Evolutionary conservation across 2,888 invertebrate species (phyloP), one percentile per base, ranked within the genome.

Genomic region (Cerastis rubricosa): DNA sequence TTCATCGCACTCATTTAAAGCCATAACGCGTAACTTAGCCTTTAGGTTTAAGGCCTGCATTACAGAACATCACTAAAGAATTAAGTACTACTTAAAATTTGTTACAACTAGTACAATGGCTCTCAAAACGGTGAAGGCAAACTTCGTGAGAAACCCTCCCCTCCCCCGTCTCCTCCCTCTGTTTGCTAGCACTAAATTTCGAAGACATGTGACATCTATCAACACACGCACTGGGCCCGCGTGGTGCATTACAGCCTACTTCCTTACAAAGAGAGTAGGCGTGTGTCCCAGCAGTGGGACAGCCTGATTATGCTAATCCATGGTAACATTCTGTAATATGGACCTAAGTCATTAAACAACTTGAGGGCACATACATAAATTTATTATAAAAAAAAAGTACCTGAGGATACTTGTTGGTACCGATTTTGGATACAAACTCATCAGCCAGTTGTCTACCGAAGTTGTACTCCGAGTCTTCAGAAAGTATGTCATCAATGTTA

Each of bases 391-490:
- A 51, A 64, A 35, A 1, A 19, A 0, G 0, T 88, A 97, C 97
- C 94, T 97, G 97, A 0, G 99, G 98, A 78, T 98, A 97, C 59
- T 96, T 97, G 47, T 97, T 97, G 80, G 98, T 97, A 43, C 99
- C 99, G 43, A 98, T 97, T 82, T 98, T 97, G 77, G 98, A 97
- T 5, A 99, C 97, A 91, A 99, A 99, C 91, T 99, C 99, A 78
- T 97, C 96, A 0, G 98, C 97, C 66, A 99, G 94, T 91, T 98
- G 97, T 54, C 99, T 97, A 2, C 99, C 99, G 88, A 98, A 98
- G 94, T 99, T 99, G 92, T 98, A 99, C 89, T 99, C 99, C 0
- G 99, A 99, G 89, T 99, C 98, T 89, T 98, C 98, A 0, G 98
- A 98, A 85, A 99, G 97, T 65, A 99, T 97, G 77, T 98, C 98